phyloP scores from a whole-genome alignment of 2,888 invertebrate genomes.

The Caenorhabditis sulstoni region DNA sequence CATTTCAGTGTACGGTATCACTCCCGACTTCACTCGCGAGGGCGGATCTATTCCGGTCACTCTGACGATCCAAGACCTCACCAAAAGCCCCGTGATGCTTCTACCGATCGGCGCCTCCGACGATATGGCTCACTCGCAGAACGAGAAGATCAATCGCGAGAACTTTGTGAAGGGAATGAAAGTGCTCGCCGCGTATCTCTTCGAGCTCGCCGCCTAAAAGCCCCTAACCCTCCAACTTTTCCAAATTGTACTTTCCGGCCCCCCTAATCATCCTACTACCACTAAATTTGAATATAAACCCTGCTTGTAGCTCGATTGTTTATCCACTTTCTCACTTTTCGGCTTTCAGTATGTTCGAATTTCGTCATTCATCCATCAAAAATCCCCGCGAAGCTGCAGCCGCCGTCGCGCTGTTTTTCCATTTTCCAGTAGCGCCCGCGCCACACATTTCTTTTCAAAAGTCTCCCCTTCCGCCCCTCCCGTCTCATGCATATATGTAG shows the following conservation, averaged over 20 bases:
- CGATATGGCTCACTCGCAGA: constrained; percentile 98
- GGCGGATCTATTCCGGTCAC: constrained; percentile 98
- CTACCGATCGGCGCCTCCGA: constrained; percentile 95
- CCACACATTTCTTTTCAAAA: too few species aligned
- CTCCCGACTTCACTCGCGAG: constrained; percentile 95
- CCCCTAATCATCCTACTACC: not conserved
- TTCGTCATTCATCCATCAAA: too few species aligned
- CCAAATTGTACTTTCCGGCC: constrained; percentile 7
- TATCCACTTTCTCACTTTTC: constrained; percentile 23
- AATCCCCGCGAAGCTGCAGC: too few species aligned
- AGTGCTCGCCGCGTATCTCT: constrained; percentile 76
- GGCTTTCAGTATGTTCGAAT: too few species aligned
- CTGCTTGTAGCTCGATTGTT: constrained; percentile 19
- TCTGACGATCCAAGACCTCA: constrained; percentile 86
- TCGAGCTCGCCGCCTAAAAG: constrained; percentile 70
- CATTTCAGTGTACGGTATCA: constrained; percentile 87
- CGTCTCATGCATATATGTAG: constrained; percentile 46
- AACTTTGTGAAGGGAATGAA: constrained; percentile 79
- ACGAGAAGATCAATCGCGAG: constrained; percentile 92
- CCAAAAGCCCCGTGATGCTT: constrained; percentile 90
- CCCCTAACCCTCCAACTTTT: constrained; percentile 32
- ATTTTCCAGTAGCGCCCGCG: too few species aligned
- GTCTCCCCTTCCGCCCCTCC: too few species aligned
- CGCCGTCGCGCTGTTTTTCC: too few species aligned
- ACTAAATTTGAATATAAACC: not conserved